phyloP scores from a whole-genome alignment of 2,797 vertebrate species.

The Leuciscus waleckii region DNA sequence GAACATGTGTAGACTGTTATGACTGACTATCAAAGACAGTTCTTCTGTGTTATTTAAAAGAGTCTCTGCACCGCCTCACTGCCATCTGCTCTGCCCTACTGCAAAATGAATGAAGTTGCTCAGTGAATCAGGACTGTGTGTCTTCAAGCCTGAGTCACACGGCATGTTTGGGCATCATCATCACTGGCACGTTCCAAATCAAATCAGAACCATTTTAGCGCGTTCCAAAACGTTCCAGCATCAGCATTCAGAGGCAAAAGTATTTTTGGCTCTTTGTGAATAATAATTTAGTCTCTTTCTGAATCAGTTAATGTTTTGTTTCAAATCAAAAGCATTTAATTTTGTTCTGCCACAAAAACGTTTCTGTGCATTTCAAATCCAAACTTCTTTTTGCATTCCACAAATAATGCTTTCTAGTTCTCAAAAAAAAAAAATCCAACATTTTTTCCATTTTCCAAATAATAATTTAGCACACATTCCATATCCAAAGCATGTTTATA shows the following conservation, averaged over 20 bases:
- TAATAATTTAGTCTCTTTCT: not conserved
- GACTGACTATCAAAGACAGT: not conserved
- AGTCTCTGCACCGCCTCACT: not conserved
- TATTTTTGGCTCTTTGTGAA: not conserved
- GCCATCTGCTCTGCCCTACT: conserved; percentile 31
- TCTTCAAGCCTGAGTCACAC: not conserved
- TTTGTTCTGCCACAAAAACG: not conserved
- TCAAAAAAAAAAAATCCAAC: no score
- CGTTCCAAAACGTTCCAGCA: no score
- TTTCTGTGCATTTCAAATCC: not conserved
- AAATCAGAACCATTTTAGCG: not conserved
- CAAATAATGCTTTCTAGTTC: no score
- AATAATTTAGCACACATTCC: not conserved
- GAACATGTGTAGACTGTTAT: conserved; percentile 2
- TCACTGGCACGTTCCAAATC: not conserved
- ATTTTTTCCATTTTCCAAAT: not conserved
- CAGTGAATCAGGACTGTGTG: not conserved
- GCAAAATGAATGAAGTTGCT: conserved; percentile 14
- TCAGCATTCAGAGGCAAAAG: no score
- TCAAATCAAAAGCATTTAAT: not conserved
- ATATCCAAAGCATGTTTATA: not conserved
- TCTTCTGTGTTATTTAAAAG: conserved; percentile 1
- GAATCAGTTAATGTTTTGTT: not conserved
- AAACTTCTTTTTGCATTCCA: no score
- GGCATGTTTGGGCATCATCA: not conserved